Percentiles rank a stretch among this genome's conserved stretches.
Conservation (phyloP, 2,888 invertebrate species). For the Eugnorisma glareosa region DNA sequence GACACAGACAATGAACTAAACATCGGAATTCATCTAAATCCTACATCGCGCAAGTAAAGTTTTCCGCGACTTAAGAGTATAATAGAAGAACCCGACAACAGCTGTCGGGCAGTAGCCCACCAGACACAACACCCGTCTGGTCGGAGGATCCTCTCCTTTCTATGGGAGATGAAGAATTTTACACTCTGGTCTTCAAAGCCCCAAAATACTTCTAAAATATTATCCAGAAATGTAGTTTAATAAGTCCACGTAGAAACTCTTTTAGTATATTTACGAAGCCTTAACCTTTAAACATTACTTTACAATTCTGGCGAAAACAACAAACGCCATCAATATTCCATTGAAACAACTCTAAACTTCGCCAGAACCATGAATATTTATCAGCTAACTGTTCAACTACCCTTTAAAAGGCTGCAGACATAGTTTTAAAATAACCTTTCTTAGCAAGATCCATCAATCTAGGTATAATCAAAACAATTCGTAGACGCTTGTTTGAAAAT, state of each 20-base stretch:
- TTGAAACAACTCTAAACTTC: not conserved
- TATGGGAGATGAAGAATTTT: too few species aligned
- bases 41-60: too few species aligned
- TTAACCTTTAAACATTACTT: not conserved
- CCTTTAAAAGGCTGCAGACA: not conserved
- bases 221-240: too few species aligned
- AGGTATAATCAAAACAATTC: constrained; percentile 29
- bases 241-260: not conserved
- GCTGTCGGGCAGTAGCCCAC: too few species aligned
- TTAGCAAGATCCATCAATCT: constrained; percentile 18
- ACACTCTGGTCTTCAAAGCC: too few species aligned
- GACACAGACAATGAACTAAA: too few species aligned
- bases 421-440: constrained; percentile 22
- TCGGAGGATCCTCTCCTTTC: too few species aligned
- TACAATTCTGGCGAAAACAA: not conserved
- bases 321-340: constrained; percentile 19
- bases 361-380: constrained; percentile 37
- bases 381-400: constrained; percentile 4
- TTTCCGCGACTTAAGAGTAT: too few species aligned
- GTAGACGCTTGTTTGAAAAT: constrained; percentile 23
- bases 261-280: not conserved
- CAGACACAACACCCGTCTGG: too few species aligned
- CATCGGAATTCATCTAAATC: too few species aligned
- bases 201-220: too few species aligned
- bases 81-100: too few species aligned